These are phyloP conservation scores for Morpho helenor DNA, from an alignment of 2,888 invertebrate species.

Conservation along the genomic window DNA sequence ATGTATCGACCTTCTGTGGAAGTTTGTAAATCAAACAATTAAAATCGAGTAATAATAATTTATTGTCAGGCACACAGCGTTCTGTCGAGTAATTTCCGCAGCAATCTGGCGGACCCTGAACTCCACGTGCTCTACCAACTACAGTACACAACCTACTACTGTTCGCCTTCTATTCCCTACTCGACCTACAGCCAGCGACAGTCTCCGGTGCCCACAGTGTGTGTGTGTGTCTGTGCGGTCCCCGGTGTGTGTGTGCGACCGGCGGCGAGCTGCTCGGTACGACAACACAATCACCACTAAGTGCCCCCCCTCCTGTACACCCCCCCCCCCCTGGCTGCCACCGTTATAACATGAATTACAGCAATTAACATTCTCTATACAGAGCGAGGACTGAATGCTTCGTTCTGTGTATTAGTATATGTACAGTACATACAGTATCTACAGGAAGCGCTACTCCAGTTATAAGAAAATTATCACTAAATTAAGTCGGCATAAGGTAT, in stretches of 20 bases:
- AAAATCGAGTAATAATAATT: constrained; percentile 16
- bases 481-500: no score
- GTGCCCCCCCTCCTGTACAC: no score
- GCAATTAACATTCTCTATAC: not conserved
- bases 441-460: no score
- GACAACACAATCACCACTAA: no score
- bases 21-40: constrained; percentile 17
- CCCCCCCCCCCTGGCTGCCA: no score
- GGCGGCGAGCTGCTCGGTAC: not conserved
- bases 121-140: not conserved
- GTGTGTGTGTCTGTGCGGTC: not conserved
- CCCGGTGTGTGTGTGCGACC: not conserved
- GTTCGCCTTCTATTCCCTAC: not conserved
- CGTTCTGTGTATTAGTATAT: no score
- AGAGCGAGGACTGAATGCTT: no score
- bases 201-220: no score
- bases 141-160: not conserved
- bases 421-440: no score
- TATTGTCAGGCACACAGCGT: constrained; percentile 27
- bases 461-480: no score
- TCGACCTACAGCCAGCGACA: no score
- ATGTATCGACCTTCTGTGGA: not conserved
- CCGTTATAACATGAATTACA: not conserved
- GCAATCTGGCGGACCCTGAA: not conserved
- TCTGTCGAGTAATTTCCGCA: not conserved